Percentiles rank a stretch among this genome's conserved stretches.
Conservation (phyloP, 2,797 vertebrate species). For the Poecilia picta region DNA sequence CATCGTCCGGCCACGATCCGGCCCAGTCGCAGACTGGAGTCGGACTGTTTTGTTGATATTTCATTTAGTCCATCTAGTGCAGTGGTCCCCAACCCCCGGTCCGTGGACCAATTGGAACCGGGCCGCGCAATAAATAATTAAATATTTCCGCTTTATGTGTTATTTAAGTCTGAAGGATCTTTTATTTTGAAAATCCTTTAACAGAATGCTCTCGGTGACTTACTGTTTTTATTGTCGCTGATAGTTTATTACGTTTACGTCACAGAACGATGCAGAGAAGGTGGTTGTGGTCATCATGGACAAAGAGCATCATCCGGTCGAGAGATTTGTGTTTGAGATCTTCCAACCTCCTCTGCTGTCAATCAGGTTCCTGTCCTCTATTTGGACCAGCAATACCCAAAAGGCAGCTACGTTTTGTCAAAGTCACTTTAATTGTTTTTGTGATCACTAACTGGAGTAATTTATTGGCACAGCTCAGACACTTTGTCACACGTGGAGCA, state of each 20-base stretch:
- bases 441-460: not conserved
- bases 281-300: constrained; percentile 97
- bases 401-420: not conserved
- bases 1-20: too few relatives aligned
- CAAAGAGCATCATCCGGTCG: constrained; percentile 97
- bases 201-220: too few relatives aligned
- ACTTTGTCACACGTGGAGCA: constrained; percentile 94
- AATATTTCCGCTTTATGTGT: too few relatives aligned
- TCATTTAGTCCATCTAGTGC: too few relatives aligned
- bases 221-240: not conserved
- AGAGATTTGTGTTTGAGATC: constrained; percentile 99
- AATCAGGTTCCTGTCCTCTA: constrained; percentile 83
- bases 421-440: not conserved
- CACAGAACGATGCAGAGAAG: constrained; percentile 96
- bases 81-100: too few relatives aligned
- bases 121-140: too few relatives aligned
- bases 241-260: constrained; percentile 5
- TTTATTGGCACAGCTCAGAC: constrained; percentile 85
- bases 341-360: constrained; percentile 93
- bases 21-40: too few relatives aligned
- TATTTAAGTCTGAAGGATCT: too few relatives aligned
- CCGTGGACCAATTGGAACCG: too few relatives aligned
- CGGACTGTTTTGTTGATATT: too few relatives aligned
- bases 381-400: not conserved
- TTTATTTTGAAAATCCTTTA: too few relatives aligned